These are phyloP conservation scores for Drosophila watanabei DNA, from an alignment of 1,140 invertebrate genomes.

Conservation along the genomic window DNA sequence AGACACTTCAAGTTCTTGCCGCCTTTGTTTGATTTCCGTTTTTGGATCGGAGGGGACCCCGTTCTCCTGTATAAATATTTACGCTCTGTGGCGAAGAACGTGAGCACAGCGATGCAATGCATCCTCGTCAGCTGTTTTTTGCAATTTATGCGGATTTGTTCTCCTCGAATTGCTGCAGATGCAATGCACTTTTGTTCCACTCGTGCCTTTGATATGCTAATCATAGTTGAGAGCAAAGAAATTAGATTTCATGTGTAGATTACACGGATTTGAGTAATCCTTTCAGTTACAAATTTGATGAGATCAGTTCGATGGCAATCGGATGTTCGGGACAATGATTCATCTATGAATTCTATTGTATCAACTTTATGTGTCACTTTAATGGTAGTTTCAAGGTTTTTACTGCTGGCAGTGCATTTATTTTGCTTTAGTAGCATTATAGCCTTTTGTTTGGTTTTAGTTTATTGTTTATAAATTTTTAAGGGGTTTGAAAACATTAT, in stretches of 20 bases:
- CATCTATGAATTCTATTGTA: conserved; percentile 8
- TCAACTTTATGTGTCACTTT: conserved; percentile 30
- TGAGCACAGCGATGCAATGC: conserved; percentile 17
- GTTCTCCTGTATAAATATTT: conserved; percentile 35
- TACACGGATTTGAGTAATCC: conserved; percentile 20
- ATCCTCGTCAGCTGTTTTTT: conserved; percentile 36
- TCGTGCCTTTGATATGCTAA: conserved; percentile 33
- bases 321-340: conserved; percentile 7
- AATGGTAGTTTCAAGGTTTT: conserved; percentile 13
- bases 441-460: background rate
- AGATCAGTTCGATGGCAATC: conserved; percentile 8
- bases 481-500: background rate
- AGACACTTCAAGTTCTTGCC: conserved; percentile 24
- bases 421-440: background rate
- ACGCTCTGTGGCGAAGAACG: conserved; percentile 25
- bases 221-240: conserved; percentile 2
- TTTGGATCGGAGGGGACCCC: conserved; percentile 13
- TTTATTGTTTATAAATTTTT: background rate
- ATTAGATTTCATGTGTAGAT: conserved; percentile 24
- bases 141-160: conserved; percentile 40
- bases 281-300: conserved; percentile 10
- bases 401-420: background rate
- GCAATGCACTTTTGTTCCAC: conserved; percentile 10
- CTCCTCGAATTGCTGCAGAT: conserved; percentile 24
- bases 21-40: conserved; percentile 22